Evolutionary conservation across 2,888 invertebrate genomes (phyloP).

Genomic region (Coronaproctus castanopsis): DNA sequence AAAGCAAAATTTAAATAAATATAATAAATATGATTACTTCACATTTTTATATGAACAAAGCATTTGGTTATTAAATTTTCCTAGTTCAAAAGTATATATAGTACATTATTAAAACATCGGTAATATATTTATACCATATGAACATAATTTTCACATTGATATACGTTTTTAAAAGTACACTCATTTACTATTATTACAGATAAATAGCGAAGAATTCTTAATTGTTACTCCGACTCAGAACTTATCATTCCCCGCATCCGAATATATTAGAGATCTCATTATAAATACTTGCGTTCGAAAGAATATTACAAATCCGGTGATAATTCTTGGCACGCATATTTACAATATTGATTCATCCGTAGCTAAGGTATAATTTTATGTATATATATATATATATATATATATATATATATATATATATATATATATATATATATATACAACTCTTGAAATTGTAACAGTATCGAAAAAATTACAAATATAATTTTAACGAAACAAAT

Average conservation of each 20-base stretch:
- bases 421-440: no score
- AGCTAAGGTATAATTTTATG: constrained; percentile 34
- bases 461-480: no score
- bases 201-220: constrained; percentile 5
- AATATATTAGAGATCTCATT: constrained; percentile 38
- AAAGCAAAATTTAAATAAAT: constrained; percentile 4
- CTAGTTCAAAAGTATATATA: no score
- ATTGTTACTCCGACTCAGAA: constrained; percentile 44
- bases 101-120: no score
- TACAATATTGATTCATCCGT: constrained; percentile 39
- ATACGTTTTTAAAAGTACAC: no score
- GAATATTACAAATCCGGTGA: constrained; percentile 17
- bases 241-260: constrained; percentile 60
- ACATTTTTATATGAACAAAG: not conserved
- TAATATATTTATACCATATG: no score
- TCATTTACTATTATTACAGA: not conserved
- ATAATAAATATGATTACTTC: constrained; percentile 1
- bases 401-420: no score
- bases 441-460: no score
- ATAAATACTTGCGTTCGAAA: constrained; percentile 23
- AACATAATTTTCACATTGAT: no score
- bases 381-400: no score
- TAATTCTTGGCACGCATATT: constrained; percentile 29
- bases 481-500: no score
- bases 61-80: no score